Evolutionary conservation across 2,797 vertebrate genomes (phyloP).

Genomic region (Gallinago nigripennis): DNA sequence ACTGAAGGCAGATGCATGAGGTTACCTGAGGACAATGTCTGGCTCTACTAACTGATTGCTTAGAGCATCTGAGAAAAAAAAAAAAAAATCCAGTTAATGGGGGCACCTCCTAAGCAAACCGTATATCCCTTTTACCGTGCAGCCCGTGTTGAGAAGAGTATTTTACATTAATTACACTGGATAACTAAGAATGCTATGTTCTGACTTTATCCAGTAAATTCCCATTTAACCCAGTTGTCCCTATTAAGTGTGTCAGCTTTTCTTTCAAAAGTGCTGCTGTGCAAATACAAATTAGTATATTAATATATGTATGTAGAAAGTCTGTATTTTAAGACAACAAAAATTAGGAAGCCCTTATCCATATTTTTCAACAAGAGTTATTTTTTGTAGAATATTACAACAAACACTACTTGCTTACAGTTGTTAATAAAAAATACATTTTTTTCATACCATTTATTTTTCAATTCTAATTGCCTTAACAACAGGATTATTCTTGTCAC

Average conservation of each 20-base stretch:
- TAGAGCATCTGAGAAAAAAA: not conserved
- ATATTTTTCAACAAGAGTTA: not conserved
- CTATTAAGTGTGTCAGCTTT: constrained; percentile 40
- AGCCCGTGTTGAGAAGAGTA: constrained; percentile 40
- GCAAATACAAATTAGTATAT: constrained; percentile 22
- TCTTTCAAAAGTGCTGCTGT: constrained; percentile 19
- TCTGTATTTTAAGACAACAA: not conserved
- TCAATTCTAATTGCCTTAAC: not conserved
- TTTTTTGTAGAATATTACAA: not conserved
- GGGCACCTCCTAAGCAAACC: constrained; percentile 52
- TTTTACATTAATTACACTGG: constrained; percentile 52
- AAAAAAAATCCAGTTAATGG: constrained; percentile 24
- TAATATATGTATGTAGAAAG: not conserved
- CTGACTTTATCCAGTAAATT: constrained; percentile 60
- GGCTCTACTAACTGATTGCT: constrained; percentile 52
- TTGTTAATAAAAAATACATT: not conserved
- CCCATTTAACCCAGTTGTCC: constrained; percentile 55
- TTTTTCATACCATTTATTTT: not conserved
- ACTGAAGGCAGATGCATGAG: constrained; percentile 50
- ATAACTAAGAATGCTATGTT: constrained; percentile 58
- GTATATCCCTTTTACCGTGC: constrained; percentile 31
- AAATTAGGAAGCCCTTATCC: not conserved
- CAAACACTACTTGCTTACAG: not conserved
- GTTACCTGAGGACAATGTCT: constrained; percentile 72
- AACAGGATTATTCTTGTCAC: not conserved